phyloP scores from a whole-genome alignment of 1,140 invertebrate genomes.

The Bombus vancouverensis region DNA sequence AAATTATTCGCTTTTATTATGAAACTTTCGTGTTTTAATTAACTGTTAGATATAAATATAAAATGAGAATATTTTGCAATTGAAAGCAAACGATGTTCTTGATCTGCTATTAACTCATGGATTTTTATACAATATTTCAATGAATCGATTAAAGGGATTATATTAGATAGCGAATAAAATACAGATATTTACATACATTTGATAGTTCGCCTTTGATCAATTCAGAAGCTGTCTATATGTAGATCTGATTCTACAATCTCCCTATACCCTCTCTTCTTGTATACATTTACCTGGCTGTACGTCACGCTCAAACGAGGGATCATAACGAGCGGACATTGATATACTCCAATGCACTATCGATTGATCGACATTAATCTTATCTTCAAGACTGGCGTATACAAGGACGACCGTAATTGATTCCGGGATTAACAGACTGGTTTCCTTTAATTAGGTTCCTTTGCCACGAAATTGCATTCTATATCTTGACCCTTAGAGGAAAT shows the following conservation, averaged over 20 bases:
- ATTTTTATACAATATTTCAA: no score
- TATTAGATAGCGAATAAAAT: neutral
- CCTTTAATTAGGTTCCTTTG: constrained; percentile 16
- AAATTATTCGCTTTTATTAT: no score
- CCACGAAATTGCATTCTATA: neutral
- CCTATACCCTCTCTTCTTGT: neutral
- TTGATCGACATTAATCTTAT: constrained; percentile 4
- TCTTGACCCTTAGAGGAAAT: no score
- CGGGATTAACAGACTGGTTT: constrained; percentile 1
- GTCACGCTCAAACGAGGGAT: neutral
- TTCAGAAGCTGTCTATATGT: neutral
- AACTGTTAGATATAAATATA: no score
- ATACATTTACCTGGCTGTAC: neutral
- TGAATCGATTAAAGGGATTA: no score
- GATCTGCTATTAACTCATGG: no score
- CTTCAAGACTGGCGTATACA: neutral
- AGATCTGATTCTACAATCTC: neutral
- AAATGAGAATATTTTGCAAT: no score
- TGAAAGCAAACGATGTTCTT: no score
- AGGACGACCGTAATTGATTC: neutral
- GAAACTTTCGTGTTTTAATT: no score
- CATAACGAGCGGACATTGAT: neutral
- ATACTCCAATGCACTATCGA: neutral
- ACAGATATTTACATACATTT: neutral
- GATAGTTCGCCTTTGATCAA: neutral